Evolutionary conservation across 1,140 invertebrate species (phyloP).

Genomic region (Onthophagus taurus): DNA sequence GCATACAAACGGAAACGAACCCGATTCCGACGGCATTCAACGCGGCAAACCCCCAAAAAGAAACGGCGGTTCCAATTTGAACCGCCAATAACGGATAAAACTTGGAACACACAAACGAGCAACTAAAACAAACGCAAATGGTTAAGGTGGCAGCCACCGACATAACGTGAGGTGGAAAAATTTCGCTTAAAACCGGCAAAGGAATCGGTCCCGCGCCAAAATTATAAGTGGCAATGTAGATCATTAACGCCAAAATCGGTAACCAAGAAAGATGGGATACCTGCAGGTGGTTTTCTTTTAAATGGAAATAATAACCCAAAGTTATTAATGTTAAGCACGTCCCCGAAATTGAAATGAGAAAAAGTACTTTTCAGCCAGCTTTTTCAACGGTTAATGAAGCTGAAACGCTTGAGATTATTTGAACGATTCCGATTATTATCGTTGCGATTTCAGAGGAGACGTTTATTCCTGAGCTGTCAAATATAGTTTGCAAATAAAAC

Average conservation of each 20-base stretch:
- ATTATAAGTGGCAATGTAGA: slow-evolving; percentile 57
- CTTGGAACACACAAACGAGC: slow-evolving; percentile 44
- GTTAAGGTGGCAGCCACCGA: slow-evolving; percentile 55
- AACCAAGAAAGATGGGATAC: slow-evolving; percentile 3
- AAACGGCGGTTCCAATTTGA: slow-evolving; percentile 50
- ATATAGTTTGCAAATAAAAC: slow-evolving; percentile 66
- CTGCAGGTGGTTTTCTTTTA: slow-evolving; percentile 1
- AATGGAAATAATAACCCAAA: slow-evolving; percentile 16
- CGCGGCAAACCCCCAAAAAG: slow-evolving; percentile 62
- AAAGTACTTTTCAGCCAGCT: slow-evolving; percentile 56
- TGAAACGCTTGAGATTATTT: slow-evolving; percentile 51
- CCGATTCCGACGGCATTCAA: slow-evolving; percentile 49
- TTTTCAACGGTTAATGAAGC: slow-evolving; percentile 63
- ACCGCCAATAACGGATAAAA: slow-evolving; percentile 3
- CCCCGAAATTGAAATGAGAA: slow-evolving; percentile 55
- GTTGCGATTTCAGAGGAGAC: slow-evolving; percentile 50
- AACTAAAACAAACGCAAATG: slow-evolving; percentile 54
- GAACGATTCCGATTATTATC: slow-evolving; percentile 67
- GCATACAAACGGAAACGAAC: slow-evolving; percentile 55
- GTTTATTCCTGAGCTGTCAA: slow-evolving; percentile 45
- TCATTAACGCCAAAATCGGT: slow-evolving; percentile 51
- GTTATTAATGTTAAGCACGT: slow-evolving; percentile 35
- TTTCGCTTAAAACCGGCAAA: slow-evolving; percentile 58
- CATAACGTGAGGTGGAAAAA: slow-evolving; percentile 59
- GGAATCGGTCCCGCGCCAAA: slow-evolving; percentile 63